A percentile compares a stretch with the other conserved stretches of the same genome.
These are phyloP conservation scores for Tetramorium parvispinum DNA, from an alignment of 1,140 invertebrate genomes.

Conservation along the genomic window DNA sequence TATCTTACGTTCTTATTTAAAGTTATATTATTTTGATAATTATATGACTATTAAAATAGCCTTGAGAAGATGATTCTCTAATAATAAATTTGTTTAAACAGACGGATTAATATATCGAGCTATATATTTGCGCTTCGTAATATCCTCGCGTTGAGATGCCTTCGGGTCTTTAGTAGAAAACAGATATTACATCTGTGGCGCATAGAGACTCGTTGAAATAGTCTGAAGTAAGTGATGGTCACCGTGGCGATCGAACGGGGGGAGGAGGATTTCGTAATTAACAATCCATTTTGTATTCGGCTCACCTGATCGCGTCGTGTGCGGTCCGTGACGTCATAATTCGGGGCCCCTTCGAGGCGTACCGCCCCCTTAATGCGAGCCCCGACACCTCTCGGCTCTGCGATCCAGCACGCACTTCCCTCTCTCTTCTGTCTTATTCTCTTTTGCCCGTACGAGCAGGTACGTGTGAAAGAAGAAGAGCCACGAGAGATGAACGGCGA, in stretches of 20 bases:
- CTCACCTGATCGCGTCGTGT: constrained; percentile 85
- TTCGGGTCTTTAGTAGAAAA: constrained; percentile 25
- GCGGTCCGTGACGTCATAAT: constrained; percentile 86
- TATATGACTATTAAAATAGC: background rate
- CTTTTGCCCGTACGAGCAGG: constrained; percentile 15
- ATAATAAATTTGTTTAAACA: background rate
- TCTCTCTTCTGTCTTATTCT: constrained; percentile 65
- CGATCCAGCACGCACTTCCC: constrained; percentile 81
- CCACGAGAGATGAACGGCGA: constrained; percentile 40
- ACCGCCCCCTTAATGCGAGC: constrained; percentile 85
- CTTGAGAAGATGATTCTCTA: background rate
- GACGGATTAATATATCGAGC: background rate
- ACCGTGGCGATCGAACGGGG: constrained; percentile 48
- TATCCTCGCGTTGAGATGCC: background rate
- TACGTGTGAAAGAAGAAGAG: constrained; percentile 68
- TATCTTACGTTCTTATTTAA: background rate
- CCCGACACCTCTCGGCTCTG: constrained; percentile 83
- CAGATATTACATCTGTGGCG: constrained; percentile 18
- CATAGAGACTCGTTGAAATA: constrained; percentile 43
- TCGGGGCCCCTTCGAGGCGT: constrained; percentile 84
- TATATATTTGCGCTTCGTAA: constrained; percentile 27
- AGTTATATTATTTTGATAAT: background rate
- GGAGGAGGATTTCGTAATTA: constrained; percentile 78
- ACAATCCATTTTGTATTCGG: constrained; percentile 85
- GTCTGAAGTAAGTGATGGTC: constrained; percentile 35